Percentiles rank a stretch among this genome's conserved stretches.
Evolutionary conservation across 2,797 vertebrate species (phyloP).

Genomic region (Bradypodion ventrale): DNA sequence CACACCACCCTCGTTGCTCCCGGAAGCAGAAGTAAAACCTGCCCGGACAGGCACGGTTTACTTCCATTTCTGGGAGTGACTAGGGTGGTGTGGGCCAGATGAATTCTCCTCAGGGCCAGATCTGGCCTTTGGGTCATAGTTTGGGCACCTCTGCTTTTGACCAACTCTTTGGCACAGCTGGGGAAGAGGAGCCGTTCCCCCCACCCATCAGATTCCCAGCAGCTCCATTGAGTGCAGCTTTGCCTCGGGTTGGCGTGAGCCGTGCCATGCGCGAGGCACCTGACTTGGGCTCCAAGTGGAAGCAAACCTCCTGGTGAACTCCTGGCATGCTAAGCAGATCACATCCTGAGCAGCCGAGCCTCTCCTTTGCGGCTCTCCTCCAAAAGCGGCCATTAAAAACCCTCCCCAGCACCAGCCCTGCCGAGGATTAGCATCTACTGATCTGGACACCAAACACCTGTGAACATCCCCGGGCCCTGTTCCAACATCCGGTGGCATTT

Average conservation of each 20-base stretch:
- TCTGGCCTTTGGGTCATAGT: too few relatives aligned
- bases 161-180: not conserved
- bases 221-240: not conserved
- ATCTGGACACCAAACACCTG: not conserved
- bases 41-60: too few relatives aligned
- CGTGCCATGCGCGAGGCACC: not conserved
- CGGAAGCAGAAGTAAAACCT: too few relatives aligned
- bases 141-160: too few relatives aligned
- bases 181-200: too few relatives aligned
- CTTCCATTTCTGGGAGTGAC: too few relatives aligned
- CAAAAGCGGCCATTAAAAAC: not conserved
- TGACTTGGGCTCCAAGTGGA: not conserved
- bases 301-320: too few relatives aligned
- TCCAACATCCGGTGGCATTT: not conserved
- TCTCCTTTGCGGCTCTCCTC: not conserved
- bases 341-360: not conserved
- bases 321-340: not conserved
- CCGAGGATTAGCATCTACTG: not conserved
- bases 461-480: too few relatives aligned
- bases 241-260: not conserved
- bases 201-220: not conserved
- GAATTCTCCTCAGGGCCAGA: too few relatives aligned
- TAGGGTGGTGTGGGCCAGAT: too few relatives aligned
- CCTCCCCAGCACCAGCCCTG: too few relatives aligned
- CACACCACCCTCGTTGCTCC: too few relatives aligned